These are phyloP conservation scores for Aurelia coerulea DNA, from an alignment of 30 jellyfish, hydroid and myxozoan genomes.

Conservation along the genomic window DNA sequence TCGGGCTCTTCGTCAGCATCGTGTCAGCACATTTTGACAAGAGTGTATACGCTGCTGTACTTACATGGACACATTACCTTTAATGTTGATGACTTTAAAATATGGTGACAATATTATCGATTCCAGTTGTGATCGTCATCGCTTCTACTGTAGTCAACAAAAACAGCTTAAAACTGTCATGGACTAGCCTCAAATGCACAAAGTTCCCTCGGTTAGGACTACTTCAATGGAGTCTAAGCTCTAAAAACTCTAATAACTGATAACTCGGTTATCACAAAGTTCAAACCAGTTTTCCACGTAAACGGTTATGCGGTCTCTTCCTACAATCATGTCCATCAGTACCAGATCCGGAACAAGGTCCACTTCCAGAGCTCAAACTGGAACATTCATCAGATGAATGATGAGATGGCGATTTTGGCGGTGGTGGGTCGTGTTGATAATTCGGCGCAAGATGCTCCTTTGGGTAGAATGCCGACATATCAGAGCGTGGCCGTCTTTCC, in stretches of 20 bases:
- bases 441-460: constrained; percentile 25
- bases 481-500: constrained; percentile 63
- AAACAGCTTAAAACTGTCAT: too few relatives aligned
- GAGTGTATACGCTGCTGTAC: too few relatives aligned
- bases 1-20: too few relatives aligned
- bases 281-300: constrained; percentile 61
- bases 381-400: constrained; percentile 74
- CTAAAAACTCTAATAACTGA: not conserved
- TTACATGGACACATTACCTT: too few relatives aligned
- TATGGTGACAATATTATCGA: too few relatives aligned
- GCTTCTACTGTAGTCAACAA: too few relatives aligned
- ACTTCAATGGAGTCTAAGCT: not conserved
- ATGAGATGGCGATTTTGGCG: constrained; percentile 33
- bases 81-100: too few relatives aligned
- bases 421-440: constrained; percentile 42
- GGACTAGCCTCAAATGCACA: too few relatives aligned
- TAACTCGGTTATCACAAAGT: not conserved
- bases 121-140: too few relatives aligned
- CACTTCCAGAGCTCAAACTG: constrained; percentile 59
- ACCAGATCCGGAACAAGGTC: constrained; percentile 67
- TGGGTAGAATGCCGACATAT: constrained; percentile 35
- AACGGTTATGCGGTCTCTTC: constrained; percentile 33
- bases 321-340: constrained; percentile 61
- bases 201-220: too few relatives aligned
- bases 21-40: too few relatives aligned